These are phyloP conservation scores for Conus betulinus DNA, from an alignment of 1,140 invertebrate genomes.

Conservation along the genomic window DNA sequence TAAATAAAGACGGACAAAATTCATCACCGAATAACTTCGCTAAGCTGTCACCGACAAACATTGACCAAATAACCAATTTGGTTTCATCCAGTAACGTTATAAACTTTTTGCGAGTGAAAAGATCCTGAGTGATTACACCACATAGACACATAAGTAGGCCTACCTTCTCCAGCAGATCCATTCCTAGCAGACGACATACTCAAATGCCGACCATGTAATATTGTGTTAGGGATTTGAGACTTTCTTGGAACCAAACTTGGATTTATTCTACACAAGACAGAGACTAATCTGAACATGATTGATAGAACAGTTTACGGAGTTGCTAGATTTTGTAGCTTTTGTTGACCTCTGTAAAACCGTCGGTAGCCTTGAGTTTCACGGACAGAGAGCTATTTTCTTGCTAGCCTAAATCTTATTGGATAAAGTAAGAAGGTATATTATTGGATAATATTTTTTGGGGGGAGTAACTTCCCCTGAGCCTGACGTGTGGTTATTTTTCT, in stretches of 20 bases:
- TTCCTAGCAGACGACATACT: conserved; percentile 6
- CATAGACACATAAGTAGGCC: no score
- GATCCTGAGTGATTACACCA: no score
- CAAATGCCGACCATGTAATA: background rate
- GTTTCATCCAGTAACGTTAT: no score
- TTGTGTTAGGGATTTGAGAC: background rate
- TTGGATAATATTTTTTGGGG: background rate
- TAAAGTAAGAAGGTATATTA: background rate
- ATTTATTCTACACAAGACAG: background rate
- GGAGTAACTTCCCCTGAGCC: background rate
- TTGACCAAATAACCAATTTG: no score
- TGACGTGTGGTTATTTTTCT: background rate
- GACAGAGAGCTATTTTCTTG: background rate
- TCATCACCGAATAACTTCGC: no score
- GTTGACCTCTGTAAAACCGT: background rate
- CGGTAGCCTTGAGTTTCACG: background rate
- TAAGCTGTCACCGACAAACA: no score
- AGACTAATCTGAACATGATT: background rate
- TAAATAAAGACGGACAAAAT: no score
- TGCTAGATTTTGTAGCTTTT: background rate
- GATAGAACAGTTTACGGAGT: background rate
- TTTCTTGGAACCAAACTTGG: background rate
- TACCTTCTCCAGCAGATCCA: conserved; percentile 14
- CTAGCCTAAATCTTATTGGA: background rate
- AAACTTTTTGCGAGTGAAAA: no score